Evolutionary conservation across 2,888 invertebrate species (phyloP).

Genomic region (Tyria jacobaeae): DNA sequence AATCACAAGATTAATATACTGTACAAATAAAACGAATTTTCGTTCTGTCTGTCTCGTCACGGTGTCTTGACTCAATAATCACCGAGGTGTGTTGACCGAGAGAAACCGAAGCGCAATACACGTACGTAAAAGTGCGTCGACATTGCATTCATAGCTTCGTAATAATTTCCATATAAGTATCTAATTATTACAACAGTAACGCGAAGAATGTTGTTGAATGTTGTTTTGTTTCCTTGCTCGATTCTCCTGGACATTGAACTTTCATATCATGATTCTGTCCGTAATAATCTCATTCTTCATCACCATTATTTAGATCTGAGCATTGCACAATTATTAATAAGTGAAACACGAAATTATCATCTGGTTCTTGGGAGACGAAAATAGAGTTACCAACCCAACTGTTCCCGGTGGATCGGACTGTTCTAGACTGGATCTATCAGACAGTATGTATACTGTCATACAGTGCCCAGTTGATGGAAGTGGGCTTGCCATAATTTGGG

Average conservation of each 20-base stretch:
- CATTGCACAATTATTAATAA: too few relatives aligned
- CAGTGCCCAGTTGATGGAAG: too few relatives aligned
- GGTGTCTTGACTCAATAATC: constrained; percentile 18
- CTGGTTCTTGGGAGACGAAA: too few relatives aligned
- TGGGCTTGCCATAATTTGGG: too few relatives aligned
- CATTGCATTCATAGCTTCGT: constrained; percentile 13
- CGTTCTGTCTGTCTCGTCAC: constrained; percentile 18
- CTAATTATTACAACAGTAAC: constrained; percentile 1
- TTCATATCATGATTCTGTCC: background rate
- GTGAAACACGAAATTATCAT: too few relatives aligned
- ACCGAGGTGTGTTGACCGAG: constrained; percentile 19
- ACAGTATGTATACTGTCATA: too few relatives aligned
- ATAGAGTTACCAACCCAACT: too few relatives aligned
- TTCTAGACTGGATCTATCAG: too few relatives aligned
- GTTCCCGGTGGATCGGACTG: too few relatives aligned
- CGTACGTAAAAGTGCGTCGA: constrained; percentile 12
- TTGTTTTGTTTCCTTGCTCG: constrained; percentile 1
- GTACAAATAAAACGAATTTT: background rate
- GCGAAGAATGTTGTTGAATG: constrained; percentile 1
- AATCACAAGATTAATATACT: too few relatives aligned
- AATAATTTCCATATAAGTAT: constrained; percentile 1
- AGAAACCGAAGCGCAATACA: constrained; percentile 15
- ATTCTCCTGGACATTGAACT: background rate
- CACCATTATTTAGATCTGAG: too few relatives aligned
- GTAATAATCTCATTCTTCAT: background rate